phyloP scores from a whole-genome alignment of 2,113 vertebrate species.

The Brachypodius melanocephalos region DNA sequence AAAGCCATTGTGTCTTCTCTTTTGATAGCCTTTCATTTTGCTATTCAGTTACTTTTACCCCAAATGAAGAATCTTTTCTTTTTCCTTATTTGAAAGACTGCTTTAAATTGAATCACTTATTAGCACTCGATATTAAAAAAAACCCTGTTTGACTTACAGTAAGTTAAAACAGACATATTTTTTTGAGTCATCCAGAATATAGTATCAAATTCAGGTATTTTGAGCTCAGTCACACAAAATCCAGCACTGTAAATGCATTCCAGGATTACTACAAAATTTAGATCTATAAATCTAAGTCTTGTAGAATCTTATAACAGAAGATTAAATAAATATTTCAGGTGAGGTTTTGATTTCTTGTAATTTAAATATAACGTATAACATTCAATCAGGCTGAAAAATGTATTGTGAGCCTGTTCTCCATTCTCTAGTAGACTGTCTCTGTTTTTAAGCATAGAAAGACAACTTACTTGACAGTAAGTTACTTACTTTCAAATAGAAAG shows the following conservation, averaged over 20 bases:
- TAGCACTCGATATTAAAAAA: neutral
- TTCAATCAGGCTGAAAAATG: neutral
- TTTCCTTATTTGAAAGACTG: conserved; percentile 9
- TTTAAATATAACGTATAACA: neutral
- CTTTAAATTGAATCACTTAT: neutral
- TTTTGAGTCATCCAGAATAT: neutral
- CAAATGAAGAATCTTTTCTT: neutral
- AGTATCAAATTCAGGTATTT: neutral
- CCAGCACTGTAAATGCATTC: neutral
- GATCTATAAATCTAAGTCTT: conserved; percentile 3
- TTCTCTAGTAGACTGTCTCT: neutral
- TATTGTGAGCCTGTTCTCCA: neutral
- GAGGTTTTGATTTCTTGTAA: conserved; percentile 45
- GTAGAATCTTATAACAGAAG: neutral
- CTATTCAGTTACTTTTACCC: neutral
- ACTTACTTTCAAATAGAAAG: neutral
- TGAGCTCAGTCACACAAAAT: neutral
- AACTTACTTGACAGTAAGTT: neutral
- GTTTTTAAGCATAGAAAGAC: neutral
- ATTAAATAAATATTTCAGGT: conserved; percentile 2
- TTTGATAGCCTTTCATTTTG: neutral
- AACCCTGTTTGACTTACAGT: neutral
- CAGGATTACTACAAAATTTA: conserved; percentile 22
- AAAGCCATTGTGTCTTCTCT: neutral
- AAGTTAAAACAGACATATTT: neutral